These are phyloP conservation scores for Ypsolopha sequella DNA, from an alignment of 2,888 invertebrate genomes.

Conservation along the genomic window DNA sequence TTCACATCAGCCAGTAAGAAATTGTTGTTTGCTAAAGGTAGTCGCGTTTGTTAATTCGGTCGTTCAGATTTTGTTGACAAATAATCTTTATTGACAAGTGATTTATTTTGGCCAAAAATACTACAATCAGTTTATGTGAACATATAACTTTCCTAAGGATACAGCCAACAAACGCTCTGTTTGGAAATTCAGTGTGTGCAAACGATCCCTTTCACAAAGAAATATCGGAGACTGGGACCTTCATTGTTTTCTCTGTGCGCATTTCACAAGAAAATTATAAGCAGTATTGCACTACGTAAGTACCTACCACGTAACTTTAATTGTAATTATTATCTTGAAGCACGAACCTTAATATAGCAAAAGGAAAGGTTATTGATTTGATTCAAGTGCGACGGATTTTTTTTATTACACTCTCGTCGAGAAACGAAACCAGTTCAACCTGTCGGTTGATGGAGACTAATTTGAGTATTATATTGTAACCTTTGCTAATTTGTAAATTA, in stretches of 20 bases:
- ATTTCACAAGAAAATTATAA: constrained; percentile 23
- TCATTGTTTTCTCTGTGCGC: constrained; percentile 15
- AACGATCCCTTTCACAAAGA: constrained; percentile 51
- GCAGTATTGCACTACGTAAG: constrained; percentile 30
- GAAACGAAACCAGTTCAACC: no score
- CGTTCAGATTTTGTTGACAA: constrained; percentile 28
- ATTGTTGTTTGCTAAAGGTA: constrained; percentile 29
- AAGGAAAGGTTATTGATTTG: not conserved
- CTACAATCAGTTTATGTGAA: not conserved
- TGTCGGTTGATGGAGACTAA: no score
- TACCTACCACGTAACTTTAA: constrained; percentile 1
- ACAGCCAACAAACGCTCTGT: constrained; percentile 7
- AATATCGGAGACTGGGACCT: constrained; percentile 28
- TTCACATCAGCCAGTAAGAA: constrained; percentile 36
- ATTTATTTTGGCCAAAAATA: constrained; percentile 10
- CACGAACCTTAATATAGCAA: not conserved
- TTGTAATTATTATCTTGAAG: no score
- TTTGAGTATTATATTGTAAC: no score
- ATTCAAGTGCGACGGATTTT: not conserved
- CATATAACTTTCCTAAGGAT: constrained; percentile 9
- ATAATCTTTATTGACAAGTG: constrained; percentile 26
- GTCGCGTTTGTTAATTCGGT: constrained; percentile 28
- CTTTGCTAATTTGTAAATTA: no score
- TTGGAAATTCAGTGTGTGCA: constrained; percentile 16
- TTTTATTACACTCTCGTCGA: not conserved